A percentile compares a stretch with the other conserved stretches of the same genome.
These are phyloP conservation scores for Nothobranchius furzeri DNA, from an alignment of 2,113 vertebrate species.

Conservation along the genomic window DNA sequence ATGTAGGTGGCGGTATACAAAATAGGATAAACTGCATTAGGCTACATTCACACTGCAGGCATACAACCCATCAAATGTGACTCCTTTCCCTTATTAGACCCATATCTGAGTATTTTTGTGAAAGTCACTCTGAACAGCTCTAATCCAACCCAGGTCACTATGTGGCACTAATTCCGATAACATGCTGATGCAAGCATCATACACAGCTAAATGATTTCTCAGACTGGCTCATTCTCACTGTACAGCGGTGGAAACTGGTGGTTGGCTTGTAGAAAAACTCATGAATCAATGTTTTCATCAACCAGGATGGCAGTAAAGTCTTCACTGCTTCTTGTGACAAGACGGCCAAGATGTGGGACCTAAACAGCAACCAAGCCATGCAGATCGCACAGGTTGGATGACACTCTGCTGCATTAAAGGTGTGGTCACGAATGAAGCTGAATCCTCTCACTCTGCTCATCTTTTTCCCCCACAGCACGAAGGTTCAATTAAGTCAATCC, in stretches of 20 bases:
- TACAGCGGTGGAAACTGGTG: not conserved
- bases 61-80: too few relatives aligned
- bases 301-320: slow-evolving; percentile 97
- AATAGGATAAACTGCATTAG: not conserved
- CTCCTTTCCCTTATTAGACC: too few relatives aligned
- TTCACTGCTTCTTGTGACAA: slow-evolving; percentile 99
- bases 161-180: too few relatives aligned
- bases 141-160: too few relatives aligned
- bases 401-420: not conserved
- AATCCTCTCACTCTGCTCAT: not conserved
- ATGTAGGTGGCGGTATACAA: slow-evolving; percentile 78
- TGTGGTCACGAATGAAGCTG: not conserved
- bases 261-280: not conserved
- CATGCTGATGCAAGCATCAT: too few relatives aligned
- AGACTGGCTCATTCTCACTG: too few relatives aligned
- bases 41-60: too few relatives aligned
- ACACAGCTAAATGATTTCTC: too few relatives aligned
- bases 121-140: too few relatives aligned
- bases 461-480: slow-evolving; percentile 84
- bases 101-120: too few relatives aligned
- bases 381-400: slow-evolving; percentile 93
- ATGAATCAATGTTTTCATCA: slow-evolving; percentile 34
- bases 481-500: slow-evolving; percentile 93
- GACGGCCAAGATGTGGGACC: slow-evolving; percentile 99
- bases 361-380: slow-evolving; percentile 97